phyloP scores from a whole-genome alignment of 2,888 invertebrate species.

The Pollenia labialis region DNA sequence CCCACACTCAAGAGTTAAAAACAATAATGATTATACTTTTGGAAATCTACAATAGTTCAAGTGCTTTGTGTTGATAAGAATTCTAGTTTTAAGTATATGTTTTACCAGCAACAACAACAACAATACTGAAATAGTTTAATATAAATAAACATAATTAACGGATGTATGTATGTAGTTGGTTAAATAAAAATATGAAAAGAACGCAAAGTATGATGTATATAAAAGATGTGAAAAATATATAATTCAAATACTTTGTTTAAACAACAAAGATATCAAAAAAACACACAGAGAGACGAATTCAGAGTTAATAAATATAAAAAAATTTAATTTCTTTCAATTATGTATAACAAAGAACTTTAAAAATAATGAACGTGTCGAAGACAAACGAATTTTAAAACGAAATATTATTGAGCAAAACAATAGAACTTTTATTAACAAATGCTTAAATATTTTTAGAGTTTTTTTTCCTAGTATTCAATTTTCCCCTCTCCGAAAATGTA shows the following conservation, averaged over 20 bases:
- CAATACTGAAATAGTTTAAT: not conserved
- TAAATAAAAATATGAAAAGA: not conserved
- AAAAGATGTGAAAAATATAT: not conserved
- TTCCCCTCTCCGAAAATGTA: too few species aligned
- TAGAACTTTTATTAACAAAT: too few species aligned
- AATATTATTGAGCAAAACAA: too few species aligned
- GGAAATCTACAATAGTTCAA: not conserved
- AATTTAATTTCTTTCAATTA: constrained; percentile 5
- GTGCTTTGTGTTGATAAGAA: constrained; percentile 21
- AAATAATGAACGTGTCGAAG: not conserved
- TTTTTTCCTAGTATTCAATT: too few species aligned
- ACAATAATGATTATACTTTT: not conserved
- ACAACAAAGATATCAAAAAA: not conserved
- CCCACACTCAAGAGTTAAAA: not conserved
- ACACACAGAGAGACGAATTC: not conserved
- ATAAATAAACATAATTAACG: constrained; percentile 14
- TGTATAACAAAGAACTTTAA: constrained; percentile 1
- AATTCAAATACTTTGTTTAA: not conserved
- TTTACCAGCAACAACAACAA: not conserved
- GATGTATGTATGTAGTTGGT: constrained; percentile 8
- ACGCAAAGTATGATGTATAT: not conserved
- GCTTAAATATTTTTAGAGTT: too few species aligned
- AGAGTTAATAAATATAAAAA: not conserved
- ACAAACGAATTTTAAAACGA: too few species aligned
- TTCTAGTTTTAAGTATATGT: not conserved